Conservation (phyloP, 2,113 vertebrate genomes). For the Odocoileus hemionus region DNA sequence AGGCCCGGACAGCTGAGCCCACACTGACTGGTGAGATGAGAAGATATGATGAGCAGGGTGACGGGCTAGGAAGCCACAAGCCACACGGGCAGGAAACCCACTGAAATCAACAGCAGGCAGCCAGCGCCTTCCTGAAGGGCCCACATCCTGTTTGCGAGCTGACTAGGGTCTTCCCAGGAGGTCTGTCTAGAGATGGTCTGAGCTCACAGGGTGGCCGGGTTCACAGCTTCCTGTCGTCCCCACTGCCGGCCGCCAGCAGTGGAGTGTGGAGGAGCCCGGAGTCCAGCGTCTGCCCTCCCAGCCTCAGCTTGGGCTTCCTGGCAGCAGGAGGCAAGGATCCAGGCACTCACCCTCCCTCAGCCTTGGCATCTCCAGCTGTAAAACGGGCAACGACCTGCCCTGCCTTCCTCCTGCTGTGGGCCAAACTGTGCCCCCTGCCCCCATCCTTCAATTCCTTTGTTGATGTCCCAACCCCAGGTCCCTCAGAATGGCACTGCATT, state of each 20-base stretch:
- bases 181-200: not conserved
- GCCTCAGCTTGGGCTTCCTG: not conserved
- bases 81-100: not conserved
- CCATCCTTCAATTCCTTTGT: not conserved
- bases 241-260: fast-evolving
- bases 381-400: not conserved
- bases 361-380: not conserved
- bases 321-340: fast-evolving
- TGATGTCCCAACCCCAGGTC: not conserved
- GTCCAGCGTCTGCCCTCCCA: not conserved
- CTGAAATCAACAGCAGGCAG: not conserved
- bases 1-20: not conserved
- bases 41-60: not conserved
- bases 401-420: no score
- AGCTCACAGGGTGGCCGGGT: not conserved
- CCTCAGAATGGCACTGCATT: not conserved
- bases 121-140: not conserved
- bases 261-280: fast-evolving
- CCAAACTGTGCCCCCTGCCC: fast-evolving
- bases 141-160: not conserved
- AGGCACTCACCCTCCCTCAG: not conserved
- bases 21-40: not conserved
- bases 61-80: not conserved
- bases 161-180: not conserved
- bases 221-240: not conserved